Evolutionary conservation across 1,140 invertebrate species (phyloP).

Genomic region (Lethocerus indicus): DNA sequence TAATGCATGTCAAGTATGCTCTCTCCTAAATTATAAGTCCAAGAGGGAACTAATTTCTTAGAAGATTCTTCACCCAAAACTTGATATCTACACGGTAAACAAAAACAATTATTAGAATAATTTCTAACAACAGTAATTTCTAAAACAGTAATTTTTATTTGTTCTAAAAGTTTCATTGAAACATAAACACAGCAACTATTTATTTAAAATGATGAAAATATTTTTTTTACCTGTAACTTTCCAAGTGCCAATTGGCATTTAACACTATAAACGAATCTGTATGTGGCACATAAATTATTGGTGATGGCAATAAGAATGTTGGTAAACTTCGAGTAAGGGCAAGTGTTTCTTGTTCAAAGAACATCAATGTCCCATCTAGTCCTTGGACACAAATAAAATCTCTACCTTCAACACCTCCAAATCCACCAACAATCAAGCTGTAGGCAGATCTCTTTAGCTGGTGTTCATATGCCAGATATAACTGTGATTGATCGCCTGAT

Average conservation of each 20-base stretch:
- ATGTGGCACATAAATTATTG: slow-evolving; percentile 53
- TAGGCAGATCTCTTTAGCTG: slow-evolving; percentile 39
- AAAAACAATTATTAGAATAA: not conserved
- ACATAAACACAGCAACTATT: not conserved
- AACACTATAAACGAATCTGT: slow-evolving; percentile 65
- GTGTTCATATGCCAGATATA: slow-evolving; percentile 45
- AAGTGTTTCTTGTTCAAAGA: slow-evolving; percentile 79
- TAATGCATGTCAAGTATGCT: slow-evolving; percentile 42
- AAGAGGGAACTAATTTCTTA: slow-evolving; percentile 44
- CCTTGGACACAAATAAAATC: slow-evolving; percentile 78
- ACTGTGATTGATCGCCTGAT: slow-evolving; percentile 40
- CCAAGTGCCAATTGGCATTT: slow-evolving; percentile 52
- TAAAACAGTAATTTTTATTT: not conserved
- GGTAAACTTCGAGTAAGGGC: slow-evolving; percentile 56
- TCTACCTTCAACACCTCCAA: slow-evolving; percentile 56
- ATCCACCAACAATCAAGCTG: slow-evolving; percentile 56
- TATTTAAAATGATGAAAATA: not conserved
- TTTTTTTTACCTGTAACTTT: slow-evolving; percentile 53
- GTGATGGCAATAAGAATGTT: slow-evolving; percentile 51
- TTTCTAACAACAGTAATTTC: not conserved
- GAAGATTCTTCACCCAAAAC: slow-evolving; percentile 30
- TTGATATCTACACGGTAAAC: slow-evolving; percentile 35
- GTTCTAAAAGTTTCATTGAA: not conserved
- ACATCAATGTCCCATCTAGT: slow-evolving; percentile 61
- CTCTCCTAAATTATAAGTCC: slow-evolving; percentile 64